Evolutionary conservation across 2,113 vertebrate genomes (phyloP).

Genomic region (Neotragus pygmaeus): DNA sequence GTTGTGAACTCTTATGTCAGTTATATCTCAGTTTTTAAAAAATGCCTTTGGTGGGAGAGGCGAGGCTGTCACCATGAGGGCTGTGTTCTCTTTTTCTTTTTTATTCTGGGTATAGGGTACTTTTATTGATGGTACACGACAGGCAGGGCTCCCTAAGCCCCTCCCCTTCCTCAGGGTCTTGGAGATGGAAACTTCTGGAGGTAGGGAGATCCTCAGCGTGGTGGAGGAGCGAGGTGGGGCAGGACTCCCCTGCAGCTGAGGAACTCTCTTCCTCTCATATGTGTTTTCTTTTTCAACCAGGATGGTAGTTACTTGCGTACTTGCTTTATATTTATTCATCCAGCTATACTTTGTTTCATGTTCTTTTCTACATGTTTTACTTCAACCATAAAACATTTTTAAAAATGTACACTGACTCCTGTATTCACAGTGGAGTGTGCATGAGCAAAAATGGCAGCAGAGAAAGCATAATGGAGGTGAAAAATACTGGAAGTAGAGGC

Average conservation of each 20-base stretch:
- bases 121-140: too few relatives aligned
- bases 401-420: neutral
- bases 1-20: neutral
- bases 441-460: neutral
- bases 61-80: neutral
- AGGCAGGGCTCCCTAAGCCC: too few relatives aligned
- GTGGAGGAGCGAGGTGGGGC: too few relatives aligned
- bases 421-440: neutral
- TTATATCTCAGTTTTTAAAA: neutral
- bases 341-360: neutral
- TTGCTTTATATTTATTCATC: neutral
- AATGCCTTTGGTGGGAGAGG: neutral
- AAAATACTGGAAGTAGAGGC: neutral
- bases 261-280: too few relatives aligned
- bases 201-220: too few relatives aligned
- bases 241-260: too few relatives aligned
- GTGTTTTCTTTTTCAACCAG: neutral
- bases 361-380: neutral
- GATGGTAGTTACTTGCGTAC: neutral
- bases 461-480: fast-evolving
- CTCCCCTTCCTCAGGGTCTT: too few relatives aligned
- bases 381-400: neutral
- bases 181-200: too few relatives aligned
- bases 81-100: too few relatives aligned
- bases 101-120: too few relatives aligned